These are phyloP conservation scores for Amphipoea lucens DNA, from an alignment of 2,888 invertebrate genomes.

Conservation along the genomic window DNA sequence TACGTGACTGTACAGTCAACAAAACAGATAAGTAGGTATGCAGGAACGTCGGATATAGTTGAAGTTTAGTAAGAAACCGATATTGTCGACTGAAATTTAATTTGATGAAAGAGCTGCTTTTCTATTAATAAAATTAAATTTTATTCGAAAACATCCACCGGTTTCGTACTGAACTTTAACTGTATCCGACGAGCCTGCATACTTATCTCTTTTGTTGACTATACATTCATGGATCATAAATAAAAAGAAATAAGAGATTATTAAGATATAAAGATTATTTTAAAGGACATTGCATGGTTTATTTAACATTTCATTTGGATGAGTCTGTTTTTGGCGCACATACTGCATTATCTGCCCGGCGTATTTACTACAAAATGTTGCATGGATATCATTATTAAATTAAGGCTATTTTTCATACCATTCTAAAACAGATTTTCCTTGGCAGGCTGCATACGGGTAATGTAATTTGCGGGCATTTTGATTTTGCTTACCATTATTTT, in stretches of 20 bases:
- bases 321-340: neutral
- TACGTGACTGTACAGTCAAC: neutral
- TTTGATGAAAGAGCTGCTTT: no score
- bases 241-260: no score
- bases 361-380: neutral
- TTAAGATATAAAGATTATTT: neutral
- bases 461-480: neutral
- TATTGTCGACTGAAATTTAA: no score
- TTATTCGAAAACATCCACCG: no score
- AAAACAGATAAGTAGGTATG: no score
- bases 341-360: neutral
- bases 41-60: no score
- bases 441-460: neutral
- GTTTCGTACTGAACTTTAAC: no score
- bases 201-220: no score
- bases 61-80: no score
- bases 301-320: neutral
- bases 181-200: no score
- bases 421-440: constrained; percentile 6
- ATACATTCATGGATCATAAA: neutral
- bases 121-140: no score
- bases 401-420: neutral
- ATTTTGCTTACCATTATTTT: constrained; percentile 20
- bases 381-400: neutral
- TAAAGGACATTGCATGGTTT: neutral